Evolutionary conservation across 2,113 vertebrate species (phyloP), one percentile per base, ranked within the genome.

Genomic region (Oceanites oceanicus): DNA sequence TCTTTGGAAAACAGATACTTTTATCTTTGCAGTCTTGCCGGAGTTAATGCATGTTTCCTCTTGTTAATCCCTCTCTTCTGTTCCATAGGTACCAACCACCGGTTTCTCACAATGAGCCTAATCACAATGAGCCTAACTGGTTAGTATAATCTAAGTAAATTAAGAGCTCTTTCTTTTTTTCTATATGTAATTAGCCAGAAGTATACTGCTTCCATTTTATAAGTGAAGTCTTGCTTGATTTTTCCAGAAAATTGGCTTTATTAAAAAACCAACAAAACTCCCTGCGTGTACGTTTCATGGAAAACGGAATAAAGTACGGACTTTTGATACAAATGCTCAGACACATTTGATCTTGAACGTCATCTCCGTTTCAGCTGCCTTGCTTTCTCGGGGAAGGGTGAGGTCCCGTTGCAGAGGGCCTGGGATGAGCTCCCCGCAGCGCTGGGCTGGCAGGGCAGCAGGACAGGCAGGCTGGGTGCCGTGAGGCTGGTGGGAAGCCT

Each of bases 201-300:
- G 55, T 26, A 16, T n/a, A 79, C 34, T 25, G 38, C 42, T 84
- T 42, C 6, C 10, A 15, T 67, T 80, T 55, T 47, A 25, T 21
- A 67, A 36, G 53, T 7, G 2, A 77, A 19, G 9, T 18, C 44
- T 55, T 63, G 17, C n/a, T 59, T 71, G 59, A 21, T 42, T 84
- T 59, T 86, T 68, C 59, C 30, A 78, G 76, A 86, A 59, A 13
- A 9, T 45, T 80, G 3, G 2, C n/a, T 88, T 42, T 50, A 71
- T 73, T 58, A 65, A 22, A 15, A 34, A 74, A 6, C 0, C 11
- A 63, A 5, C 10, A 63, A 22, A 70, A 70, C 36, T 38, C 13
- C 8, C 8, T 0, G 0, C 3, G 0, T 23, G 0, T 38, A 20
- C 5, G 0, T 61, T 82, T 80, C 19, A 3, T 58, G 71, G 50